Evolutionary conservation across 2,888 invertebrate species (phyloP), one percentile per base, ranked within the genome.

Genomic region (Cephus pygmeus): DNA sequence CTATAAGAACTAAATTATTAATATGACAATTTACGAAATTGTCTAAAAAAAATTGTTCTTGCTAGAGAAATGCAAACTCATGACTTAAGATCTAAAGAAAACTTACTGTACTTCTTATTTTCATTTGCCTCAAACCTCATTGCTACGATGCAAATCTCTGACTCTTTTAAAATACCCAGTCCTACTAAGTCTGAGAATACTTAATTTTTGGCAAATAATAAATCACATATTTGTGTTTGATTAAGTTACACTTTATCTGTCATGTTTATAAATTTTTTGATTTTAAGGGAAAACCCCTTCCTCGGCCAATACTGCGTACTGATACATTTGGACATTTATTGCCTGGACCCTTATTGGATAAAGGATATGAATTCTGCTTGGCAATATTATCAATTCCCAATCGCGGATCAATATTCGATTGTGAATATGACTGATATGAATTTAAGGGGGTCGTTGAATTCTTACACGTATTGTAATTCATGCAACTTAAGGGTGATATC

Each of bases 401-500:
- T 56, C 0, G 23, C 9, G 56, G 23, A 23, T 56, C 9, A 9
- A 23, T 56, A 56, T 56, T 56, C 9, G 56, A 56, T 56, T 23
- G 23, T 1, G 23, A 56, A 56, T 6, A 2, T 23, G 56, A 9
- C 9, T 6, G 9, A 56, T 23, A 15, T 0, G 56, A 56, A 23
- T 56, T 56, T 23, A 9, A 23, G 2, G 56, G 23, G 0, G 56
- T 56, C 23, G 9, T 56, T 9, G 56, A 23, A 23, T 56, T 23
- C 11, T 80, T 76, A 77, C 40, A 80, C 34, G 76, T 33, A n/a
- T 79, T 81, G 68, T 79, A 80, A 11, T 81, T 84, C 80, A 85
- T 83, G 40, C 83, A 85, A 3, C 82, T 85, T 34, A 73, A 80
- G 33, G 85, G 85, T 11, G 85, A 85, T 30, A 85, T 79, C 73